A percentile compares a stretch with the other conserved stretches of the same genome.
Conservation (phyloP, 2,113 vertebrate species). For the Gambusia affinis region DNA sequence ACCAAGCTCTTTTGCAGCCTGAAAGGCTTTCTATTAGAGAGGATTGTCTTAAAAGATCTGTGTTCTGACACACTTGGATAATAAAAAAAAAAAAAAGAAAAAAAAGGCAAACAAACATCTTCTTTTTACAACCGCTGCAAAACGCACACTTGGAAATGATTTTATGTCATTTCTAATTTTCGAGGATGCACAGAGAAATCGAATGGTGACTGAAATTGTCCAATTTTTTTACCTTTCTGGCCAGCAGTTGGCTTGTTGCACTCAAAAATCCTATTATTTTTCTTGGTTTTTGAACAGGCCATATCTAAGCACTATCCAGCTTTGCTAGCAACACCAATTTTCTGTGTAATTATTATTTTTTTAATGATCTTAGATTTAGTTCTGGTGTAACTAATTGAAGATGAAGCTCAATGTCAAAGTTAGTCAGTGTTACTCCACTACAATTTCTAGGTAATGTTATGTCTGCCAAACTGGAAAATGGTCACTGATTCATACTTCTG, state of each 20-base stretch:
- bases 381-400: no score
- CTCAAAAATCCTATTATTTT: not conserved
- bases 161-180: constrained; percentile 31
- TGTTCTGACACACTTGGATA: constrained; percentile 43
- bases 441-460: not conserved
- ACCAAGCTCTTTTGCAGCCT: constrained; percentile 65
- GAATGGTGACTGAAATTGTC: not conserved
- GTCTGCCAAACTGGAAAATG: not conserved
- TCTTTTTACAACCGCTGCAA: constrained; percentile 11
- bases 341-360: not conserved
- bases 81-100: constrained; percentile 8
- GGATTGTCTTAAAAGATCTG: constrained; percentile 74
- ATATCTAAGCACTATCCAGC: no score
- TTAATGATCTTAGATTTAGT: no score
- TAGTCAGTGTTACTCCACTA: not conserved
- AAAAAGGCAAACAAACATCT: constrained; percentile 1
- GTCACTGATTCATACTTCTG: not conserved
- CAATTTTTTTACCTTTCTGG: not conserved
- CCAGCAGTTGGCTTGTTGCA: not conserved
- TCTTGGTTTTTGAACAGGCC: no score
- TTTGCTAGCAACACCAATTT: not conserved
- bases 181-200: not conserved
- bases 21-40: constrained; percentile 72
- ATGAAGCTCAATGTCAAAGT: not conserved
- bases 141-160: constrained; percentile 7